Percentiles rank a stretch among this genome's conserved stretches.
phyloP scores from a whole-genome alignment of 2,113 vertebrate genomes.

The Corythornis cristatus region DNA sequence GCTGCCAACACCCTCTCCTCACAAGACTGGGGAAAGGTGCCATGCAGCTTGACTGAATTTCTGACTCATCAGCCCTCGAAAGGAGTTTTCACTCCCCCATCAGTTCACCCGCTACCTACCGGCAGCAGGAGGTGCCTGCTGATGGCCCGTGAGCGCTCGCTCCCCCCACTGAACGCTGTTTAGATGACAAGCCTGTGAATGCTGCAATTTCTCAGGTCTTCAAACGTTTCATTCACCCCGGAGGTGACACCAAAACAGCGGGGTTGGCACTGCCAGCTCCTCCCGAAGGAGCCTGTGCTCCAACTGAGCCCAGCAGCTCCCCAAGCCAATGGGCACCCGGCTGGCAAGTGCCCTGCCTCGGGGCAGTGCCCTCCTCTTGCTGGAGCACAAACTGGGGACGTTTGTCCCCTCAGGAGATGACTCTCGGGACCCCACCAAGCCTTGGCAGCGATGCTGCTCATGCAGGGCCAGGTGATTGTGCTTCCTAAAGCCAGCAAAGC shows the following conservation, averaged over 20 bases:
- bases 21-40: neutral
- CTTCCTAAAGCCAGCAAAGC: neutral
- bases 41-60: neutral
- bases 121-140: neutral
- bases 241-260: neutral
- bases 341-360: neutral
- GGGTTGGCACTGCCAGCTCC: neutral
- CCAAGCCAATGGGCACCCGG: neutral
- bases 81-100: neutral
- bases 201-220: neutral
- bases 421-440: neutral
- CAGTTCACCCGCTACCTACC: neutral
- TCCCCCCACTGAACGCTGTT: neutral
- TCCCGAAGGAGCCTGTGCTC: neutral
- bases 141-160: neutral
- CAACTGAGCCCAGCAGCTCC: neutral
- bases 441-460: rapidly evolving
- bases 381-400: neutral
- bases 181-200: neutral
- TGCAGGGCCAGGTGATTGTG: too few species aligned
- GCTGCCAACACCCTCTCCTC: neutral
- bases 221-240: neutral
- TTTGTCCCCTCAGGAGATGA: neutral
- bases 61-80: neutral
- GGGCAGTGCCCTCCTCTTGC: neutral